Base-by-base conservation (phyloP, 2,797 vertebrate species). In the Ctenopoma multispine region DNA sequence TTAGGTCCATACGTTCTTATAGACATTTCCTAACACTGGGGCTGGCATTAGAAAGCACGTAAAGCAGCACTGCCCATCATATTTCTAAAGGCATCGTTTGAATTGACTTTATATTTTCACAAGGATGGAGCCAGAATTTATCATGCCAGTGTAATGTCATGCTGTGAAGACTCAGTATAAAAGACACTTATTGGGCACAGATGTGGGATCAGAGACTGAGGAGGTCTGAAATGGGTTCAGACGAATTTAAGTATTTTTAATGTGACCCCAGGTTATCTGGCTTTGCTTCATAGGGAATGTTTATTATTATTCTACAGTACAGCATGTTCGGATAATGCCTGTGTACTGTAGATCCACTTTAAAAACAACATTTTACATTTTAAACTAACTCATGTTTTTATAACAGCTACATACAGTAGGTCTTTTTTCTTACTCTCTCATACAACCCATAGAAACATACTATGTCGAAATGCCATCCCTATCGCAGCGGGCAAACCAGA, bases 81-180 rank as follows among this genome's bases (percentile, higher is more conserved):
- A 67, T 49, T 63, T 38, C 34, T 23, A 44, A 44, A 69, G 18
- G 47, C 54, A 49, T 23, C 24, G 40, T 48, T 71, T 31, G 51
- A 55, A 49, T 41, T 34, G 11, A 29, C 48, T 47, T 61, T 34
- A 70, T 72, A 60, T 80, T 74, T 68, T 70, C 5, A 66, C n/a
- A 44, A 54, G 48, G 7, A 53, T 43, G 27, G 10, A 66, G 43
- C 18, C 60, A 58, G 36, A 49, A 44, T 64, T 72, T 60, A 61
- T 20, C 47, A 55, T 64, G 43, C 36, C 8, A 57, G 59, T 18
- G 34, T 46, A 51, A 58, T 44, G 40, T 29, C 23, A 24, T 63
- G 53, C 47, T 55, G 53, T 59, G 11, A 43, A 43, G 69, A 72
- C 5, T 49, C 57, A 14, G 7, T 61, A 51, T 38, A 21, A 48